Evolutionary conservation across 92 coral and sea anemone species (phyloP).

Genomic region (Plumapathes pennacea): DNA sequence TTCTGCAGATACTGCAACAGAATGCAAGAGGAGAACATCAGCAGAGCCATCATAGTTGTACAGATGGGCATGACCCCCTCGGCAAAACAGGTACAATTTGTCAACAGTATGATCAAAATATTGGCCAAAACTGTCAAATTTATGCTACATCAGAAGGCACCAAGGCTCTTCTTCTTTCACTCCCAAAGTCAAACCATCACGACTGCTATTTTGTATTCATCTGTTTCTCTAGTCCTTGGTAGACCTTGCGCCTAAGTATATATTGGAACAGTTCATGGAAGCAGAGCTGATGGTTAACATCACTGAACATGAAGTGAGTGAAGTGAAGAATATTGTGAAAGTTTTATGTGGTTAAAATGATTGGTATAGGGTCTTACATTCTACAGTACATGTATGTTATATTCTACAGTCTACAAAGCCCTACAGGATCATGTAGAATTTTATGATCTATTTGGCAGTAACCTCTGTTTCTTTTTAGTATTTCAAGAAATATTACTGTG

Average conservation of each 20-base stretch:
- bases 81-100: slow-evolving; percentile 80
- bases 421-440: too few species aligned
- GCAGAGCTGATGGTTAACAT: slow-evolving; percentile 94
- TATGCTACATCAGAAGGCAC: not conserved
- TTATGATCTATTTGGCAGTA: too few species aligned
- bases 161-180: not conserved
- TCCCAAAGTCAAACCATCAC: not conserved
- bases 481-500: not conserved
- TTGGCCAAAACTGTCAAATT: not conserved
- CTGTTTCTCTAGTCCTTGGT: slow-evolving; percentile 66
- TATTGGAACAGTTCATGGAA: slow-evolving; percentile 93
- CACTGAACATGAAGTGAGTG: slow-evolving; percentile 91
- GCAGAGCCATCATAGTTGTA: slow-evolving; percentile 89
- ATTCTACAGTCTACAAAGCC: too few species aligned
- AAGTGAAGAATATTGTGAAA: too few species aligned
- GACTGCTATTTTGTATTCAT: not conserved
- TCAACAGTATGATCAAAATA: not conserved
- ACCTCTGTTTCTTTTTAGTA: not conserved
- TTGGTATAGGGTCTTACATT: too few species aligned
- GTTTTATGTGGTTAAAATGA: too few species aligned
- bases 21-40: slow-evolving; percentile 97
- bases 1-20: slow-evolving; percentile 86
- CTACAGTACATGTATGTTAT: too few species aligned
- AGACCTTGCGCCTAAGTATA: slow-evolving; percentile 95
- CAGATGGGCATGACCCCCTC: slow-evolving; percentile 99